These are phyloP conservation scores for Pseudococcus viburni DNA, from an alignment of 2,888 invertebrate genomes.

Conservation along the genomic window DNA sequence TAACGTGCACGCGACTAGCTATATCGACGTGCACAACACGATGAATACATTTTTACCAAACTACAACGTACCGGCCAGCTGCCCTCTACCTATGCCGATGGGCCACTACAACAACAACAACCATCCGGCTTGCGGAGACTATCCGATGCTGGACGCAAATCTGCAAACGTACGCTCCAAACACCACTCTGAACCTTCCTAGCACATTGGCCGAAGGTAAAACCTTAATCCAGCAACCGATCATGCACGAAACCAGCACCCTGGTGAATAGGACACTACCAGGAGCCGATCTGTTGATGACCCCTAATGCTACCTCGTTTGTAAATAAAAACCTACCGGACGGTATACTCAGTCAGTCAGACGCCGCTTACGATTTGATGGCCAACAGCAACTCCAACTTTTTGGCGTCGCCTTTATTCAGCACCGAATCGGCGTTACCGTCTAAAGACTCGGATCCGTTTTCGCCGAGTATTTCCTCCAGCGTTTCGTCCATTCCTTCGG, in stretches of 20 bases:
- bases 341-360: constrained; percentile 16
- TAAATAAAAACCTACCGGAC: constrained; percentile 29
- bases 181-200: not conserved
- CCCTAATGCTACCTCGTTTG: constrained; percentile 1
- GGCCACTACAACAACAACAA: constrained; percentile 49
- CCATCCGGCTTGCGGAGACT: constrained; percentile 50
- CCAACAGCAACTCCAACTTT: constrained; percentile 60
- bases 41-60: constrained; percentile 55
- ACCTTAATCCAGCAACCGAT: constrained; percentile 21
- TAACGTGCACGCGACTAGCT: constrained; percentile 2
- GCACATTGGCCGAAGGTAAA: constrained; percentile 36
- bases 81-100: constrained; percentile 41
- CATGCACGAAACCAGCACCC: constrained; percentile 54
- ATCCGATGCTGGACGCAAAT: constrained; percentile 26
- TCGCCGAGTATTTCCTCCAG: constrained; percentile 66
- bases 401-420: constrained; percentile 59
- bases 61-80: constrained; percentile 22
- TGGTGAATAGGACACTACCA: constrained; percentile 31
- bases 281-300: not conserved
- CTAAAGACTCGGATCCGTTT: constrained; percentile 64
- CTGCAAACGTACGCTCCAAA: constrained; percentile 1
- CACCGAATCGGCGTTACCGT: constrained; percentile 47
- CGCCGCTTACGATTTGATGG: constrained; percentile 19
- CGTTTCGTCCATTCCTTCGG: constrained; percentile 65
- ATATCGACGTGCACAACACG: constrained; percentile 48